phyloP scores from a whole-genome alignment of 2,113 vertebrate species.

The Saimiri boliviensis region DNA sequence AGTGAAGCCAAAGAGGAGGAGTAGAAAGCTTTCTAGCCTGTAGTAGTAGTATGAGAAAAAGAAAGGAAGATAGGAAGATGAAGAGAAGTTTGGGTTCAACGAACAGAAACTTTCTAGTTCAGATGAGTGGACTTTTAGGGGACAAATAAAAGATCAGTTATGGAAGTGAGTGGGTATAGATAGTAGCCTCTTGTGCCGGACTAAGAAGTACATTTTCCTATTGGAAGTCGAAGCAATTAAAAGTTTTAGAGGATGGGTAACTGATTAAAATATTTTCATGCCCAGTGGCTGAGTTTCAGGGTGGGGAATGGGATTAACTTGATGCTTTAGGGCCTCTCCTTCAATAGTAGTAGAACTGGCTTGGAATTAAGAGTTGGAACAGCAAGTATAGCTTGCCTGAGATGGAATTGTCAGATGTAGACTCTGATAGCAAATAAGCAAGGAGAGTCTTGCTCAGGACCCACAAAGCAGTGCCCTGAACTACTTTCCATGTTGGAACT shows the following conservation, averaged over 20 bases:
- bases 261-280: neutral
- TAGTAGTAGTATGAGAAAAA: neutral
- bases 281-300: neutral
- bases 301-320: neutral
- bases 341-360: neutral
- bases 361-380: neutral
- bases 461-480: neutral
- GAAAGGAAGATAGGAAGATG: neutral
- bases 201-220: neutral
- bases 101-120: neutral
- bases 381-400: neutral
- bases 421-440: neutral
- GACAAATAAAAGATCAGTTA: neutral
- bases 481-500: neutral
- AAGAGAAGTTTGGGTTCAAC: neutral
- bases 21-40: neutral
- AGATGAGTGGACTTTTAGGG: neutral
- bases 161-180: neutral
- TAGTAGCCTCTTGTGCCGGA: neutral
- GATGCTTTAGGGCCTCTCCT: neutral
- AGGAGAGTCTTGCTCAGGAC: neutral
- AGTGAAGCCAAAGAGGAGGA: neutral
- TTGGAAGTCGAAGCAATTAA: neutral
- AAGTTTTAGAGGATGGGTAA: neutral
- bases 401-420: neutral